phyloP scores from a whole-genome alignment of 2,797 vertebrate species.

The Gobio occitaniae region DNA sequence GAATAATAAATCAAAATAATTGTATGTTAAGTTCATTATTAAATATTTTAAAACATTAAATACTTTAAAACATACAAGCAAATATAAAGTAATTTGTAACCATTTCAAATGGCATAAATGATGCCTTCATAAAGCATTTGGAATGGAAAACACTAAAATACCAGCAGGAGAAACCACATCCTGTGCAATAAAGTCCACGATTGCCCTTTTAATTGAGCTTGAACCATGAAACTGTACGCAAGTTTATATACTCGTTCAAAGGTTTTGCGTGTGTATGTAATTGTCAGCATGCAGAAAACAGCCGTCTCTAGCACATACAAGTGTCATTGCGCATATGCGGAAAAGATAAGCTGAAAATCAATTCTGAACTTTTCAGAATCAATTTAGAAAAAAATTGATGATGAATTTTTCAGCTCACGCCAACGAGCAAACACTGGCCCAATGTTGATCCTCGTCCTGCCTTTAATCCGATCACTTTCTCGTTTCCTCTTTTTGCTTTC shows the following conservation, averaged over 20 bases:
- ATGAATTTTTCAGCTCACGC: no score
- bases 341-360: background rate
- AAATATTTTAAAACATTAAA: background rate
- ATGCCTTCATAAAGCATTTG: background rate
- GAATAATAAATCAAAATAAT: background rate
- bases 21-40: background rate
- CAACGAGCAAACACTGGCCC: no score
- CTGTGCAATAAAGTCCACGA: background rate
- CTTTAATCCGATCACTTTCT: no score
- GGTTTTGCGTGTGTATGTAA: background rate
- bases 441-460: no score
- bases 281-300: background rate
- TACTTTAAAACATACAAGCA: background rate
- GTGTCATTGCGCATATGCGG: background rate
- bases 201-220: no score
- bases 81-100: background rate
- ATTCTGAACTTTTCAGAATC: background rate
- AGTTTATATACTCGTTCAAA: background rate
- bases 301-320: no score
- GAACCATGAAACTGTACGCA: no score
- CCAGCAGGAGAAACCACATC: background rate
- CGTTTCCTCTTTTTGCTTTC: no score
- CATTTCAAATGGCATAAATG: background rate
- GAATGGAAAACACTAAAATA: background rate
- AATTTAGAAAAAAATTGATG: no score